Percentiles rank a stretch among this genome's conserved stretches.
Conservation (phyloP, 2,888 invertebrate species). For the Cerastis rubricosa region DNA sequence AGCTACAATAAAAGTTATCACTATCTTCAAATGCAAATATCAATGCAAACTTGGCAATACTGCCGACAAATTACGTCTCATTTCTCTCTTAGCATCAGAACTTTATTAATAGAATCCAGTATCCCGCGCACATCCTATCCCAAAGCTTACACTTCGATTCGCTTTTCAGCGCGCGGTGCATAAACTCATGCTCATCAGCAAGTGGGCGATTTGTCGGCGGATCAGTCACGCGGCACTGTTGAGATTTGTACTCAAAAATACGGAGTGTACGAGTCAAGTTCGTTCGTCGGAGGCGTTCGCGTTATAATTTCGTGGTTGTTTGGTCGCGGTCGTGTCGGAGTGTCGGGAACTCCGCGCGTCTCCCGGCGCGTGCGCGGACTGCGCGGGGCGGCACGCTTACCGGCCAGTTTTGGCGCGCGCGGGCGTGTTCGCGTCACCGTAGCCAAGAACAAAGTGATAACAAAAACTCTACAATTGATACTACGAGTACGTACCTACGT, state of each 20-base stretch:
- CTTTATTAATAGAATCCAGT: conserved; percentile 84
- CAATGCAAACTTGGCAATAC: conserved; percentile 87
- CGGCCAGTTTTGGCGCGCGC: conserved; percentile 79
- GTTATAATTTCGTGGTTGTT: conserved; percentile 78
- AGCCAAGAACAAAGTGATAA: conserved; percentile 87
- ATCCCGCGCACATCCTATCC: conserved; percentile 73
- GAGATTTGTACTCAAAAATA: conserved; percentile 72
- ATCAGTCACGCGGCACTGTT: conserved; percentile 69
- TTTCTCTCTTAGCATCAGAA: conserved; percentile 80
- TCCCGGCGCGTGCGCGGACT: conserved; percentile 82
- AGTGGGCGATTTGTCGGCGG: conserved; percentile 62
- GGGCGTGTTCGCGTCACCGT: conserved; percentile 83
- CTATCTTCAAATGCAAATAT: conserved; percentile 80
- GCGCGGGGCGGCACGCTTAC: conserved; percentile 73
- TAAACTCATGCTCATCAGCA: conserved; percentile 58
- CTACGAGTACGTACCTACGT: conserved; percentile 75
- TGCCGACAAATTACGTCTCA: conserved; percentile 82
- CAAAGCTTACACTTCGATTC: conserved; percentile 65
- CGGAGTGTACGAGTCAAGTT: conserved; percentile 78
- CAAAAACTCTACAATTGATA: conserved; percentile 84
- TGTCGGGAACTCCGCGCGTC: conserved; percentile 80
- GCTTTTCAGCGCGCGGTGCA: conserved; percentile 64
- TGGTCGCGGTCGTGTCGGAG: conserved; percentile 78
- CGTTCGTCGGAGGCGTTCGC: conserved; percentile 87
- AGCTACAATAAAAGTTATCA: conserved; percentile 82